These are phyloP conservation scores for Monoplex corrugatus DNA, from an alignment of 2,888 invertebrate genomes.

Conservation along the genomic window DNA sequence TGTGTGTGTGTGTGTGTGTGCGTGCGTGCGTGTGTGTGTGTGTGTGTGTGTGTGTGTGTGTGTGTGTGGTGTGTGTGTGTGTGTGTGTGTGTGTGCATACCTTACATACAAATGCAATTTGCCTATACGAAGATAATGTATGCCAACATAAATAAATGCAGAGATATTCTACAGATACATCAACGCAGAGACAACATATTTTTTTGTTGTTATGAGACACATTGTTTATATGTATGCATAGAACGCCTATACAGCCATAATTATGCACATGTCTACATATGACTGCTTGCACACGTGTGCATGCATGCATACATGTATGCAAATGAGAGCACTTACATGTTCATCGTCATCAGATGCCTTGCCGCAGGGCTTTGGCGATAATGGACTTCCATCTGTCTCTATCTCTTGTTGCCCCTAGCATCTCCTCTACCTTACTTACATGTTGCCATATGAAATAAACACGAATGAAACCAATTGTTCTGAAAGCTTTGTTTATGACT, in stretches of 20 bases:
- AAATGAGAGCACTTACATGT: too few species aligned
- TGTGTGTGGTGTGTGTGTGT: not conserved
- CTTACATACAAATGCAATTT: not conserved
- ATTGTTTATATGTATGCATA: not conserved
- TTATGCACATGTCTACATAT: not conserved
- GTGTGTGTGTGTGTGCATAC: not conserved
- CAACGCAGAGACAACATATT: too few species aligned
- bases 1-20: conserved; percentile 35
- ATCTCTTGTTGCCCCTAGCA: too few species aligned
- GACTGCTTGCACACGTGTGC: too few species aligned
- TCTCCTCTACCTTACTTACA: too few species aligned
- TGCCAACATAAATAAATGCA: not conserved
- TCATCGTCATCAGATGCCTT: too few species aligned
- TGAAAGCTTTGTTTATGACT: too few species aligned
- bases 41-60: not conserved
- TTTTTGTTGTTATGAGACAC: too few species aligned
- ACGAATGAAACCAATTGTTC: too few species aligned
- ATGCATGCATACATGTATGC: not conserved
- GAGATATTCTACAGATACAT: not conserved
- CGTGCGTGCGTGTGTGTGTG: conserved; percentile 7
- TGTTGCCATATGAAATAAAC: too few species aligned
- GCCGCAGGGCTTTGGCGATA: too few species aligned
- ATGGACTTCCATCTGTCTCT: too few species aligned
- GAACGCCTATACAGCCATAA: not conserved
- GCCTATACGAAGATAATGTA: not conserved